phyloP scores from a whole-genome alignment of 2,113 vertebrate species.

The Phoxinus phoxinus region DNA sequence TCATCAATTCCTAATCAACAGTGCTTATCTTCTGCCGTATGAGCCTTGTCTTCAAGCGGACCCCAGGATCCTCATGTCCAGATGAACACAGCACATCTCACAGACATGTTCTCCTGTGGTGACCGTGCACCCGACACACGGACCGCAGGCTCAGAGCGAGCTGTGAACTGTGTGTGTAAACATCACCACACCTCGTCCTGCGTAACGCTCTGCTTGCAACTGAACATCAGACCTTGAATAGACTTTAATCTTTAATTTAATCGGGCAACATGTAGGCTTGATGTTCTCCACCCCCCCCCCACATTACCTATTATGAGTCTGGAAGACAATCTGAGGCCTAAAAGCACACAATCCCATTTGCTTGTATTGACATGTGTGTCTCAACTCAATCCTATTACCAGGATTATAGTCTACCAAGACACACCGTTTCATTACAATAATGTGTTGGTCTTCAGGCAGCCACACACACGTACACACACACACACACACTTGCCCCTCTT shows the following conservation, averaged over 20 bases:
- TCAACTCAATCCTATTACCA: constrained; percentile 79
- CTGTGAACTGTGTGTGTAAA: constrained; percentile 12
- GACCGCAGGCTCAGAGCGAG: neutral
- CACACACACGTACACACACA: constrained; percentile 33
- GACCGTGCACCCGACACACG: neutral
- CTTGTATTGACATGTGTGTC: constrained; percentile 82
- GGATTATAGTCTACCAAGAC: constrained; percentile 80
- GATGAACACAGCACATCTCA: neutral
- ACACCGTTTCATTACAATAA: constrained; percentile 84
- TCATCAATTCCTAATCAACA: neutral
- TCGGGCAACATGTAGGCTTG: constrained; percentile 37
- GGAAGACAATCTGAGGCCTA: constrained; percentile 64
- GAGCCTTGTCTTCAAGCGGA: neutral
- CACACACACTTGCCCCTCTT: constrained; percentile 43
- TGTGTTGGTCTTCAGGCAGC: constrained; percentile 63
- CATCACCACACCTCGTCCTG: neutral
- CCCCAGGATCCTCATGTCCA: neutral
- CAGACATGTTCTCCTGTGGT: neutral
- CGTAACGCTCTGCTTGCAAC: neutral
- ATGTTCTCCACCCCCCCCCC: constrained; percentile 21
- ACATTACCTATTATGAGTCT: constrained; percentile 48
- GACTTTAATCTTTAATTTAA: constrained; percentile 55
- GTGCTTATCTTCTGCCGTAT: neutral
- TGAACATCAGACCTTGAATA: constrained; percentile 30
- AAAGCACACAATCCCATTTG: constrained; percentile 80